Conservation (phyloP, 35 echinoderm and acorn worm species). For the Diadema setosum region DNA sequence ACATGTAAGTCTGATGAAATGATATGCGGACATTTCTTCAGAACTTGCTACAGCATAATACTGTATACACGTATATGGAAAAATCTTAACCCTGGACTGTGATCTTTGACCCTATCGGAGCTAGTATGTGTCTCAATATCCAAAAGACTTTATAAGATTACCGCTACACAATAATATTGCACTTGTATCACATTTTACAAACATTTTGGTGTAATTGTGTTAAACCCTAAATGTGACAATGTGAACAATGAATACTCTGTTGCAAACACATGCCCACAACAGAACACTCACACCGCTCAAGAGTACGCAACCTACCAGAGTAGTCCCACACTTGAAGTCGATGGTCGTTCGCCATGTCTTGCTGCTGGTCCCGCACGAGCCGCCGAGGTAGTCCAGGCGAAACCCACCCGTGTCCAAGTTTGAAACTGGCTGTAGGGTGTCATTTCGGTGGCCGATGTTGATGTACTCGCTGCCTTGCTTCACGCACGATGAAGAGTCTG, state of each 20-base stretch:
- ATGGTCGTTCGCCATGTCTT: conserved; percentile 43
- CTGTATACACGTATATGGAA: too few relatives aligned
- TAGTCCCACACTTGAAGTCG: conserved; percentile 73
- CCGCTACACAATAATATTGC: not conserved
- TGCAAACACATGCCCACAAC: not conserved
- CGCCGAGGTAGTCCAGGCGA: conserved; percentile 57
- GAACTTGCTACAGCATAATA: too few relatives aligned
- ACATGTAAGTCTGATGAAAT: too few relatives aligned
- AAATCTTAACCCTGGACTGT: too few relatives aligned
- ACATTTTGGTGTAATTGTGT: not conserved
- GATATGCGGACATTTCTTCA: too few relatives aligned
- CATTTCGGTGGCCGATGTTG: conserved; percentile 42
- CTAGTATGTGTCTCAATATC: not conserved
- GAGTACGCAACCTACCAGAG: conserved; percentile 28
- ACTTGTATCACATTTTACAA: too few relatives aligned
- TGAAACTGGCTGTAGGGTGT: not conserved
- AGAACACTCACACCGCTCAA: not conserved
- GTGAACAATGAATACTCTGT: not conserved
- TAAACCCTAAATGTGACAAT: not conserved
- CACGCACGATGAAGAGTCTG: conserved; percentile 23
- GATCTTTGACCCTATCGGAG: too few relatives aligned
- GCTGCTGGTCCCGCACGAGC: not conserved
- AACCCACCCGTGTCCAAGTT: conserved; percentile 50
- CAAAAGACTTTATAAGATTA: not conserved
- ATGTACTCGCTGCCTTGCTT: not conserved